Evolutionary conservation across 2,888 invertebrate species (phyloP).

Genomic region (Saturnia japonica): DNA sequence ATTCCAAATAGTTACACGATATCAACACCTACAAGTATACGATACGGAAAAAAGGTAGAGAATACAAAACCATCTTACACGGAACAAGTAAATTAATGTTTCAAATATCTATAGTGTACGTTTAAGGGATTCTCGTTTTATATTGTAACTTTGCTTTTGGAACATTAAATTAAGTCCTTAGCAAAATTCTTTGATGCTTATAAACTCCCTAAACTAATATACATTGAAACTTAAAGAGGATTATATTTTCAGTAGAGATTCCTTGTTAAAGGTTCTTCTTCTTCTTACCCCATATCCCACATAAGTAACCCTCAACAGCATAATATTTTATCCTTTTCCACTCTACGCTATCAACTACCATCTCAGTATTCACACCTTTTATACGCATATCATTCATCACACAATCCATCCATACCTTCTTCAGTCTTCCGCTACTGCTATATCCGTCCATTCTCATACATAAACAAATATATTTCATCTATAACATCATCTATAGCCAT

Average conservation of each 20-base stretch:
- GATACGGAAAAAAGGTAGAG: neutral
- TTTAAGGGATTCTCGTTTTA: neutral
- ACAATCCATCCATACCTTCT: too few species aligned
- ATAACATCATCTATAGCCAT: neutral
- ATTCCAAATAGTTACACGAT: slow-evolving; percentile 38
- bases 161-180: neutral
- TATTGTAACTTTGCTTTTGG: neutral
- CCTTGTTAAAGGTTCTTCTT: neutral
- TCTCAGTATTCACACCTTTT: too few species aligned
- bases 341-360: too few species aligned
- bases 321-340: too few species aligned
- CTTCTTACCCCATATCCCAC: too few species aligned
- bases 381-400: too few species aligned
- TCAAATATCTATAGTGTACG: neutral
- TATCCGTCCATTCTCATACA: too few species aligned
- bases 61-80: neutral
- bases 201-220: neutral
- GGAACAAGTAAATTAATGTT: neutral
- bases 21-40: slow-evolving; percentile 29
- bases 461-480: neutral
- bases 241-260: neutral
- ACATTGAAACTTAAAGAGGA: neutral
- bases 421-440: too few species aligned
- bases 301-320: too few species aligned
- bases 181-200: too few species aligned